These are phyloP conservation scores for Chironomus riparius DNA, from an alignment of 2,888 invertebrate genomes.

Conservation along the genomic window DNA sequence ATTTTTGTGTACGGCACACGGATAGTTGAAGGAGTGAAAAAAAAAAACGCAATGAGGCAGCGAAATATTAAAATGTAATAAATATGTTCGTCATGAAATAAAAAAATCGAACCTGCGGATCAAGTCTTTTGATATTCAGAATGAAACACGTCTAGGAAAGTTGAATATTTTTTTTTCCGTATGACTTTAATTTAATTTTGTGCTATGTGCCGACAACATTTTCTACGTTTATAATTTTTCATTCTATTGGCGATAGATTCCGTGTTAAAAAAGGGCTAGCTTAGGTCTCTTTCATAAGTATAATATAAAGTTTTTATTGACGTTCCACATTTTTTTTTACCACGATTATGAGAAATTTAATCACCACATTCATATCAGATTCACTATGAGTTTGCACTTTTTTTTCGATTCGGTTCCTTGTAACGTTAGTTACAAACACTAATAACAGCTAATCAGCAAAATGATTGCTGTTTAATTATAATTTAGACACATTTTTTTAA, in stretches of 20 bases:
- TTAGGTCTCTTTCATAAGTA: not conserved
- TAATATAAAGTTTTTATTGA: not conserved
- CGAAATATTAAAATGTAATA: conserved; percentile 26
- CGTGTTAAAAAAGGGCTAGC: conserved; percentile 9
- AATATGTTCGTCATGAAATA: conserved; percentile 17
- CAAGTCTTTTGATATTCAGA: not conserved
- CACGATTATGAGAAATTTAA: conserved; percentile 20
- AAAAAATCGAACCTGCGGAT: conserved; percentile 2
- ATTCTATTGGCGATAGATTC: not conserved
- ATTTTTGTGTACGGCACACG: conserved; percentile 6
- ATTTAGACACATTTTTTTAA: not conserved
- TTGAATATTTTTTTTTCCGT: not conserved
- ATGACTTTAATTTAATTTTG: conserved; percentile 27
- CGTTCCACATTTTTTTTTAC: not conserved
- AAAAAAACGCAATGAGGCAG: conserved; percentile 22
- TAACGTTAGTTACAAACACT: not conserved
- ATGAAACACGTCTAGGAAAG: not conserved
- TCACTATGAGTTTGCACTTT: conserved; percentile 7
- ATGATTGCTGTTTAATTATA: not conserved
- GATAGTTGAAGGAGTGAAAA: conserved; percentile 15
- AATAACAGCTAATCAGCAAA: not conserved
- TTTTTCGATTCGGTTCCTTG: not conserved
- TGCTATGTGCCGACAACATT: not conserved
- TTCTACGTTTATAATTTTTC: not conserved
- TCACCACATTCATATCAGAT: conserved; percentile 16